Conservation (phyloP, 2,797 vertebrate species). For the Toxotes lorentzi region DNA sequence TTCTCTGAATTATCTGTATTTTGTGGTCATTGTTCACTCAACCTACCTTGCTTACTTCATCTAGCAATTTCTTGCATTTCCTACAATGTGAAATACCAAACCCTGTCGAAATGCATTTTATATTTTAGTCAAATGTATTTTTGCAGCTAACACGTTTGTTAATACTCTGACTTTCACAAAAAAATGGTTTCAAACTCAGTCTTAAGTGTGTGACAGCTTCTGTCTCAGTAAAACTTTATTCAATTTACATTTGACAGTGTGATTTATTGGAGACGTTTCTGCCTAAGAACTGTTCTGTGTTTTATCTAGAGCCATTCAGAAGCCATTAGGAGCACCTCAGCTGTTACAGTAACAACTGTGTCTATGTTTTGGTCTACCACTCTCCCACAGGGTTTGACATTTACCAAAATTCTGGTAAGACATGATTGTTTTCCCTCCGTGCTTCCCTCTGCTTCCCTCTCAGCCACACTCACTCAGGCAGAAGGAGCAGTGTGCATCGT, state of each 20-base stretch:
- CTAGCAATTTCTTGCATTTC: neutral
- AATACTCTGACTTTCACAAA: neutral
- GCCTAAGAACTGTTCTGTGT: neutral
- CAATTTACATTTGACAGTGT: neutral
- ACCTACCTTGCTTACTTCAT: neutral
- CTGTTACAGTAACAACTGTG: neutral
- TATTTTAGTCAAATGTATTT: neutral
- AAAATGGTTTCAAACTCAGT: neutral
- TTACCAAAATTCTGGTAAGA: slow-evolving; percentile 10
- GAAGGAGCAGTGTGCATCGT: neutral
- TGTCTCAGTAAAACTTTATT: no score
- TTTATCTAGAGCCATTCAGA: neutral
- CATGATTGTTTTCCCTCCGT: neutral
- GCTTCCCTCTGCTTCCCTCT: neutral
- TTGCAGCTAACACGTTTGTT: neutral
- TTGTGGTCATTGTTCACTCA: neutral
- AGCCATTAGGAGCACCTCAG: neutral
- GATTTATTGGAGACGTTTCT: neutral
- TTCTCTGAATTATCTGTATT: neutral
- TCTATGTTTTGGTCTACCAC: slow-evolving; percentile 4
- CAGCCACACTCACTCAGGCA: neutral
- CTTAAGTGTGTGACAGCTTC: neutral
- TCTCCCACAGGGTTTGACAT: neutral
- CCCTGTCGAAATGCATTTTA: neutral
- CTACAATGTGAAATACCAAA: neutral